Evolutionary conservation across 1,140 invertebrate species (phyloP).

Genomic region (Drosophila sproati): DNA sequence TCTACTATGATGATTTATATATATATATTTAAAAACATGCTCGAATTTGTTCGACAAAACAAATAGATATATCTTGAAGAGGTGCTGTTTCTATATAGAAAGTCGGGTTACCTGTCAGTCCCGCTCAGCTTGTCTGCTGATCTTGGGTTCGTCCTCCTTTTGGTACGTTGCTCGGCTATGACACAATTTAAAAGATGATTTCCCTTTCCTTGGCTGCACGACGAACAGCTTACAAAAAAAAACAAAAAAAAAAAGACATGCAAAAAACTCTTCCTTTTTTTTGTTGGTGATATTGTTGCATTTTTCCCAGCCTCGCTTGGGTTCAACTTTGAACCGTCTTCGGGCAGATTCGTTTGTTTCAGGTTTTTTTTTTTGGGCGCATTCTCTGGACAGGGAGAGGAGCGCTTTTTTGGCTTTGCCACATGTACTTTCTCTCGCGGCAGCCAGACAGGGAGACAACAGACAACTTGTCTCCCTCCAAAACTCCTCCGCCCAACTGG

Average conservation of each 20-base stretch:
- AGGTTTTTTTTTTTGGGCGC: conserved; percentile 25
- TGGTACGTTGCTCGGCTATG: conserved; percentile 11
- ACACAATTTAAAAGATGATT: conserved; percentile 47
- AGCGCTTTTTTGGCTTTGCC: conserved; percentile 44
- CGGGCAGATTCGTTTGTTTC: conserved; percentile 33
- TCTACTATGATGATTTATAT: too few relatives aligned
- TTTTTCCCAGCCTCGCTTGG: conserved; percentile 22
- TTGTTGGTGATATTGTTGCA: not conserved
- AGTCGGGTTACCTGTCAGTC: too few relatives aligned
- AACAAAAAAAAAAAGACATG: not conserved
- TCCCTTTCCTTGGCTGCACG: conserved; percentile 45
- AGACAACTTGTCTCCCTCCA: not conserved
- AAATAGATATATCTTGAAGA: too few relatives aligned
- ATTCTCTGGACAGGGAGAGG: conserved; percentile 28
- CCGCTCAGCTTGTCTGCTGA: too few relatives aligned
- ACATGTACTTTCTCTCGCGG: conserved; percentile 72
- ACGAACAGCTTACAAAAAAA: not conserved
- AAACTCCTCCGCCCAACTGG: not conserved
- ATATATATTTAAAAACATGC: too few relatives aligned
- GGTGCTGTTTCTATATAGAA: too few relatives aligned
- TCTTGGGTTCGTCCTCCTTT: too few relatives aligned
- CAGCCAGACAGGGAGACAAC: conserved; percentile 29
- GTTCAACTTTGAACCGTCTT: conserved; percentile 40
- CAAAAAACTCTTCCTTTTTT: conserved; percentile 43
- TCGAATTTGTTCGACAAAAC: too few relatives aligned